phyloP scores from a whole-genome alignment of 2,797 vertebrate genomes.

The Chelon labrosus region DNA sequence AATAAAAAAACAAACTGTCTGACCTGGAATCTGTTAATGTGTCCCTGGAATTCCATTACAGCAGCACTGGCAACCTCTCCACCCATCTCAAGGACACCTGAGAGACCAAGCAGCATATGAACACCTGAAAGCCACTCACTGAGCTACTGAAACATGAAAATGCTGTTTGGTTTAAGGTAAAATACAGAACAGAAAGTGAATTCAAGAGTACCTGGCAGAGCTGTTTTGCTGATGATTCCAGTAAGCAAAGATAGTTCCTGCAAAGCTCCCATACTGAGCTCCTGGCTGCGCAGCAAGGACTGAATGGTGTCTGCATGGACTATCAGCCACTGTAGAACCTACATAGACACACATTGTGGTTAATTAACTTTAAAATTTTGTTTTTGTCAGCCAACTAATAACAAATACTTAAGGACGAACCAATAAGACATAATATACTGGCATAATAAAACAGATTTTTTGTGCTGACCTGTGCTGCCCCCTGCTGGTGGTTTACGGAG shows the following conservation, averaged over 20 bases:
- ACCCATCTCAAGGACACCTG: conserved; percentile 91
- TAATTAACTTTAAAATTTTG: accelerated
- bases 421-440: not conserved
- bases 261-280: conserved; percentile 90
- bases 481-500: conserved; percentile 94
- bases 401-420: not conserved
- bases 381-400: not conserved
- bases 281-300: conserved; percentile 92
- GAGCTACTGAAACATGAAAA: not conserved
- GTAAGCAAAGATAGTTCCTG: conserved; percentile 94
- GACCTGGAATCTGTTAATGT: conserved; percentile 97
- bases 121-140: not conserved
- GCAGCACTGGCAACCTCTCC: conserved; percentile 89
- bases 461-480: conserved; percentile 91
- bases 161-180: not conserved
- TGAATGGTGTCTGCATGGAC: conserved; percentile 96
- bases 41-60: conserved; percentile 93
- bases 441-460: not conserved
- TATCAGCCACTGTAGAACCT: conserved; percentile 98
- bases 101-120: conserved; percentile 38
- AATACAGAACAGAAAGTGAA: no score
- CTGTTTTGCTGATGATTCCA: conserved; percentile 97
- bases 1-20: not conserved
- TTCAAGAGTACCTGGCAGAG: conserved; percentile 89
- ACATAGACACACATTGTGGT: conserved; percentile 13